A percentile compares a stretch with the other conserved stretches of the same genome.
Evolutionary conservation across 2,888 invertebrate species (phyloP).

Genomic region (Dorcus hopei): DNA sequence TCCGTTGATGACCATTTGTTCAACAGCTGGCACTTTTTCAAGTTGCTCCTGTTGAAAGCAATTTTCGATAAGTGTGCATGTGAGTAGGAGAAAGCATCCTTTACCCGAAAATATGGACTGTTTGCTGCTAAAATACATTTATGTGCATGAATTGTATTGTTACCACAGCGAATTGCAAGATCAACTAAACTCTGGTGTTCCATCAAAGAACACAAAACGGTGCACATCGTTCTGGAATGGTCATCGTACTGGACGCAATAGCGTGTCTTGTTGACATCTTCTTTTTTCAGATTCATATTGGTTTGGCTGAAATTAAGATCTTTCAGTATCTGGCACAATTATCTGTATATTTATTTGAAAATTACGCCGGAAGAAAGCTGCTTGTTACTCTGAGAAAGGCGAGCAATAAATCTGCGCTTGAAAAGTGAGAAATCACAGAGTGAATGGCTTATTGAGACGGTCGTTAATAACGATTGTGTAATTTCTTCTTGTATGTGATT

Average conservation of each 20-base stretch:
- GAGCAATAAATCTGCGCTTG: no score
- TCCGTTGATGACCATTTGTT: constrained; percentile 62
- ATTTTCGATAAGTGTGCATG: constrained; percentile 4
- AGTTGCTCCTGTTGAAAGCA: constrained; percentile 53
- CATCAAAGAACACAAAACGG: constrained; percentile 66
- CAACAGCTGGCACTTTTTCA: constrained; percentile 56
- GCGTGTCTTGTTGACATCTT: constrained; percentile 25
- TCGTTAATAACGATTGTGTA: no score
- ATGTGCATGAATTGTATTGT: constrained; percentile 70
- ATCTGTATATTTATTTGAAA: not conserved
- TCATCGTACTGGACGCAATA: constrained; percentile 61
- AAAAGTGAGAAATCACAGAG: no score
- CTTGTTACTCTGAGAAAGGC: not conserved
- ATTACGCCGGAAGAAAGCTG: not conserved
- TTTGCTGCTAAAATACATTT: constrained; percentile 71
- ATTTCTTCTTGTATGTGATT: no score
- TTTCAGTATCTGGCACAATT: not conserved
- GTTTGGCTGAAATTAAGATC: not conserved
- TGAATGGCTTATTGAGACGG: no score
- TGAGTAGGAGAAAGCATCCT: not conserved
- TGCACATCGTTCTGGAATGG: constrained; percentile 66
- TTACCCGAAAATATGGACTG: constrained; percentile 71
- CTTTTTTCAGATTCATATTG: constrained; percentile 26
- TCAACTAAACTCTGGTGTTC: constrained; percentile 73
- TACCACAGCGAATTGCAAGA: constrained; percentile 72